Evolutionary conservation across 1,140 invertebrate genomes (phyloP).

Genomic region (Polyergus mexicanus): DNA sequence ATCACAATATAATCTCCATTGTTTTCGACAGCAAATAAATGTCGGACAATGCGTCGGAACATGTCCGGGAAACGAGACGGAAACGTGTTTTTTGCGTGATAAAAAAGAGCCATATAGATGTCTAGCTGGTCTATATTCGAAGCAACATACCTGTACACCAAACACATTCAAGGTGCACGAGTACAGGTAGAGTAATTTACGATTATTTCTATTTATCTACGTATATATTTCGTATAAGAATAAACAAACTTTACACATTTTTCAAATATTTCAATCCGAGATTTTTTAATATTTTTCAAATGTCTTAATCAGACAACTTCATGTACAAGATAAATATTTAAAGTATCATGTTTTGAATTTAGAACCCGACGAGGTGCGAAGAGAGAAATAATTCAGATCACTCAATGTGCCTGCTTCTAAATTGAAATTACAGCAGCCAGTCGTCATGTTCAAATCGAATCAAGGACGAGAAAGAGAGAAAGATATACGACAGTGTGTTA

Average conservation of each 20-base stretch:
- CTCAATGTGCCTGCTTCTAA: constrained; percentile 85
- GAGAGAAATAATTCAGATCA: constrained; percentile 85
- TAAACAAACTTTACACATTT: neutral
- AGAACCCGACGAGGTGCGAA: constrained; percentile 82
- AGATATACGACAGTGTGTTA: neutral
- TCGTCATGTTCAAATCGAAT: neutral
- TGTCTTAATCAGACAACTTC: neutral
- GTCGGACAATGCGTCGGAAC: constrained; percentile 86
- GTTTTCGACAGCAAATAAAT: constrained; percentile 84
- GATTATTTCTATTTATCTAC: neutral
- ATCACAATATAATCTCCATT: neutral
- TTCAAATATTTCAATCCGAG: neutral
- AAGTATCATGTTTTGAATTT: constrained; percentile 22
- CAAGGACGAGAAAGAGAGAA: neutral
- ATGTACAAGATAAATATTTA: neutral
- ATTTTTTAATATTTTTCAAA: neutral
- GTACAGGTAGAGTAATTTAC: constrained; percentile 81
- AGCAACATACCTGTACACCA: constrained; percentile 82
- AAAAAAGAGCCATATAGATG: constrained; percentile 84
- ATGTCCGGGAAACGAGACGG: constrained; percentile 82
- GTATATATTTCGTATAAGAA: neutral
- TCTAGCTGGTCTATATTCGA: constrained; percentile 82
- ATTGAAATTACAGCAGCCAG: constrained; percentile 17
- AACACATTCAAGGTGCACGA: constrained; percentile 85
- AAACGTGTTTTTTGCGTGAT: constrained; percentile 84